Evolutionary conservation across 2,888 invertebrate genomes (phyloP).

Genomic region (Nowickia ferox): DNA sequence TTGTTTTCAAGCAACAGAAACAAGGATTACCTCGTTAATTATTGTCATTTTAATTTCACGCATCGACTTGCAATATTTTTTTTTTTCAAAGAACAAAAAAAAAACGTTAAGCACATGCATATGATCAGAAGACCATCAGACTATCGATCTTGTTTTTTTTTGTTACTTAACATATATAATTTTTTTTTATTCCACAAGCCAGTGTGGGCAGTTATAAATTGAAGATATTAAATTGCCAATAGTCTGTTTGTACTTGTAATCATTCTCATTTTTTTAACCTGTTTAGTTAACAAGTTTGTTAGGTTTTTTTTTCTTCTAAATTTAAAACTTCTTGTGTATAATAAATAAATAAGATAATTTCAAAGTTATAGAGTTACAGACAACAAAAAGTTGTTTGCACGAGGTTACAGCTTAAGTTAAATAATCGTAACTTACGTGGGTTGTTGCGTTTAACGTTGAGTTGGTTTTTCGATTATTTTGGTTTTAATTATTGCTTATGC

Average conservation of each 20-base stretch:
- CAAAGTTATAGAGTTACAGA: slow-evolving; percentile 40
- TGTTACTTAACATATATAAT: background rate
- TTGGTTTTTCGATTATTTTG: background rate
- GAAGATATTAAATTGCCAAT: slow-evolving; percentile 53
- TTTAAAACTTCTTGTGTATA: slow-evolving; percentile 27
- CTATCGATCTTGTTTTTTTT: slow-evolving; percentile 57
- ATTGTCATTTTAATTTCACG: slow-evolving; percentile 34
- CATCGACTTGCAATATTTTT: slow-evolving; percentile 4
- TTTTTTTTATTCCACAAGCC: slow-evolving; percentile 5
- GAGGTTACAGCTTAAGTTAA: slow-evolving; percentile 8
- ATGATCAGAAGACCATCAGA: slow-evolving; percentile 38
- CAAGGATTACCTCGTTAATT: slow-evolving; percentile 34
- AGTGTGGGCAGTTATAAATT: slow-evolving; percentile 56
- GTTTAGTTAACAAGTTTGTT: slow-evolving; percentile 58
- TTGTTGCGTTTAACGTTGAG: slow-evolving; percentile 41
- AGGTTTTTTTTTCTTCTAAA: slow-evolving; percentile 18
- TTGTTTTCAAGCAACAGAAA: background rate
- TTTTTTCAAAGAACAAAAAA: slow-evolving; percentile 13
- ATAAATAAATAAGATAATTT: slow-evolving; percentile 17
- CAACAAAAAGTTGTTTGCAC: slow-evolving; percentile 6
- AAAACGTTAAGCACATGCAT: slow-evolving; percentile 22
- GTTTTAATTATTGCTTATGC: slow-evolving; percentile 36
- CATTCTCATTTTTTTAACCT: slow-evolving; percentile 52
- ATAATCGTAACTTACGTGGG: slow-evolving; percentile 32
- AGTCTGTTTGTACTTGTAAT: slow-evolving; percentile 35